A percentile compares a stretch with the other conserved stretches of the same genome.
Evolutionary conservation across 2,888 invertebrate genomes (phyloP).

Genomic region (Venusia cambrica): DNA sequence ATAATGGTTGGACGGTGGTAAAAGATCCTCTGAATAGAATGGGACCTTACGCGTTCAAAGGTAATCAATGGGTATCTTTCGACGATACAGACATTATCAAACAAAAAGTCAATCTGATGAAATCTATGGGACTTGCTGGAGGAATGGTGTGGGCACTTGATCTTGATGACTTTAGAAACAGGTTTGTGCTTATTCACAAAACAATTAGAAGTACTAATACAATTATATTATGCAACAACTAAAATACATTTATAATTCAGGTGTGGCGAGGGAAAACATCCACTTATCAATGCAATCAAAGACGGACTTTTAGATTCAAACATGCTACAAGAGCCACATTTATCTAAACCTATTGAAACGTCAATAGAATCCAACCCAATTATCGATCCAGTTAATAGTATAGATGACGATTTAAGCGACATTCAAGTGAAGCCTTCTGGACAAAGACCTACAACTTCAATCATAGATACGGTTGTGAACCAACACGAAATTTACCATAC

Average conservation of each 20-base stretch:
- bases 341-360: constrained; percentile 31
- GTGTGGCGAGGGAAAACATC: constrained; percentile 90
- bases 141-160: constrained; percentile 96
- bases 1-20: constrained; percentile 89
- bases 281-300: constrained; percentile 89
- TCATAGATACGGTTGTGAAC: constrained; percentile 23
- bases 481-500: constrained; percentile 39
- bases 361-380: constrained; percentile 40
- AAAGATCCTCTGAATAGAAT: constrained; percentile 88
- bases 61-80: constrained; percentile 94
- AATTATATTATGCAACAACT: neutral
- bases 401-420: constrained; percentile 65
- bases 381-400: constrained; percentile 46
- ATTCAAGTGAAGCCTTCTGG: constrained; percentile 60
- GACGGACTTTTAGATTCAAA: constrained; percentile 82
- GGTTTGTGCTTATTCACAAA: constrained; percentile 40
- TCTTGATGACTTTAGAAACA: constrained; percentile 91
- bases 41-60: constrained; percentile 94
- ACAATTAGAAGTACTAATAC: constrained; percentile 4
- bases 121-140: constrained; percentile 89
- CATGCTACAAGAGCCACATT: constrained; percentile 28
- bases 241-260: constrained; percentile 44
- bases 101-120: constrained; percentile 89
- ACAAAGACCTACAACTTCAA: constrained; percentile 21
- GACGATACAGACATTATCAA: constrained; percentile 91